Conservation (phyloP, 2,113 vertebrate genomes). For the Bos indicus region DNA sequence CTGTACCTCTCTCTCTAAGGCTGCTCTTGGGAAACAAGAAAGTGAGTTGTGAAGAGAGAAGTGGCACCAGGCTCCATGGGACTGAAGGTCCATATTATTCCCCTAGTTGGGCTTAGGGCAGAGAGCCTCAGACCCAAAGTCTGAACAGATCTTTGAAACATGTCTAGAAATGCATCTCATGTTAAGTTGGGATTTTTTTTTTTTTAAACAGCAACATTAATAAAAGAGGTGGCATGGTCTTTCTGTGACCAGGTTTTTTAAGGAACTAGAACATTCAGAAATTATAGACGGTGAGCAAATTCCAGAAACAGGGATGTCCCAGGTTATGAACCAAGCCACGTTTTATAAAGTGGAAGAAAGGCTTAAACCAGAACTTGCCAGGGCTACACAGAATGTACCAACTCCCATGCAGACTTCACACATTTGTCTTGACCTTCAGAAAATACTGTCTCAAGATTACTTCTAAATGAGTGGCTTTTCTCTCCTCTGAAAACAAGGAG, state of each 20-base stretch:
- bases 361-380: background rate
- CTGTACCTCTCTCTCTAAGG: background rate
- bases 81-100: background rate
- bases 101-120: background rate
- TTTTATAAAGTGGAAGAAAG: background rate
- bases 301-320: background rate
- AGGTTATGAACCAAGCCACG: background rate
- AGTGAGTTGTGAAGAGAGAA: background rate
- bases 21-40: background rate
- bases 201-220: slow-evolving; percentile 29
- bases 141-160: slow-evolving; percentile 32
- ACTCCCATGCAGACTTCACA: background rate
- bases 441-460: background rate
- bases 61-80: background rate
- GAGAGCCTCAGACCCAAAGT: slow-evolving; percentile 42
- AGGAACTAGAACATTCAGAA: background rate
- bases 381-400: background rate
- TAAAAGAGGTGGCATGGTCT: slow-evolving; percentile 51
- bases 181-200: background rate
- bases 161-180: slow-evolving; percentile 32
- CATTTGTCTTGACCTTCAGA: background rate
- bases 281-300: background rate
- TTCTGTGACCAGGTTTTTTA: slow-evolving; percentile 23
- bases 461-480: background rate
- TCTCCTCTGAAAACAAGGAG: background rate